These are phyloP conservation scores for Andrena dorsata DNA, from an alignment of 2,888 invertebrate genomes.

Conservation along the genomic window DNA sequence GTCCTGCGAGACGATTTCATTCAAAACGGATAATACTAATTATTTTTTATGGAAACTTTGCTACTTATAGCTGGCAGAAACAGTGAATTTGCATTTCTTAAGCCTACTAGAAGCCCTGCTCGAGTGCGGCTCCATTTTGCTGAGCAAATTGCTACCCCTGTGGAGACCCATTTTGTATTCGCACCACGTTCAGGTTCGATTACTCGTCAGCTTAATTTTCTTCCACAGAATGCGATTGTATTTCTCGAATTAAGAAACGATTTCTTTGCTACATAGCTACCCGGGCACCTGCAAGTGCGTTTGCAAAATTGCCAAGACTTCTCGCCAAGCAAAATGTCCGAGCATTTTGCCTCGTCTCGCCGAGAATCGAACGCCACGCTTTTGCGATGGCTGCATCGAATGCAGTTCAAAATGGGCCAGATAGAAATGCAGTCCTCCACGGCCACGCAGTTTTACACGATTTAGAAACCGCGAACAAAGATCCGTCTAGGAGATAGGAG, in stretches of 20 bases:
- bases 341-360: constrained; percentile 84
- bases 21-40: background rate
- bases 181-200: constrained; percentile 91
- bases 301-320: constrained; percentile 95
- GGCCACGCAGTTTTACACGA: constrained; percentile 95
- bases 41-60: background rate
- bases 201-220: background rate
- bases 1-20: background rate
- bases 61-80: constrained; percentile 94
- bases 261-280: constrained; percentile 88
- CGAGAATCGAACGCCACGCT: constrained; percentile 87
- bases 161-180: constrained; percentile 98
- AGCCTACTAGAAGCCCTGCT: constrained; percentile 97
- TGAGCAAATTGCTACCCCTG: constrained; percentile 96
- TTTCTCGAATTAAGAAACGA: constrained; percentile 14
- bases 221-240: background rate
- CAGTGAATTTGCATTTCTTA: constrained; percentile 98
- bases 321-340: constrained; percentile 87
- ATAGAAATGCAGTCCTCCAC: constrained; percentile 97
- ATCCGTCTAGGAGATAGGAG: constrained; percentile 2
- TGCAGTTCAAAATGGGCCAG: constrained; percentile 99
- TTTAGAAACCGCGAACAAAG: constrained; percentile 84
- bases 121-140: constrained; percentile 96
- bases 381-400: constrained; percentile 94
- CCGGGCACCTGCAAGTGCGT: constrained; percentile 94